These are phyloP conservation scores for Capitella teleta DNA, from an alignment of 1,140 invertebrate species.

Conservation along the genomic window DNA sequence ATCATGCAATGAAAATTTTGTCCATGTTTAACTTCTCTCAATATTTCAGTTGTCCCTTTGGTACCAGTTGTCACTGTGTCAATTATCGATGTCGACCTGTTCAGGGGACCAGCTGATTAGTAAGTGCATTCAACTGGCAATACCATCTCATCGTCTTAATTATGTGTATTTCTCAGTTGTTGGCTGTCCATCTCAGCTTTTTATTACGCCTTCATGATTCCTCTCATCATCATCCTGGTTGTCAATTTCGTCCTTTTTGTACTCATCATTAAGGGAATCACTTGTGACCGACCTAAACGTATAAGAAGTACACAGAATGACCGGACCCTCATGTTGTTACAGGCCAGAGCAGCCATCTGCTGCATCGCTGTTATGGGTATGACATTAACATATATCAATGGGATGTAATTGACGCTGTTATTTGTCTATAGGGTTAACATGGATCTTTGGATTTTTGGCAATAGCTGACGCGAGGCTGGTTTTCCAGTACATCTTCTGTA, in stretches of 20 bases:
- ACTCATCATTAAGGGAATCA: conserved; percentile 34
- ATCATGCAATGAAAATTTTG: too few species aligned
- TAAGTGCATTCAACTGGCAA: conserved; percentile 3
- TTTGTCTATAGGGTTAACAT: conserved; percentile 29
- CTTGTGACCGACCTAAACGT: conserved; percentile 25
- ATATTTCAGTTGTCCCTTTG: conserved; percentile 27
- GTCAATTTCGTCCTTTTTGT: conserved; percentile 40
- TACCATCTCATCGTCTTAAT: neutral
- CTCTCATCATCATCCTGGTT: conserved; percentile 35
- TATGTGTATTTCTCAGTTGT: conserved; percentile 23
- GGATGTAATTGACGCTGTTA: neutral
- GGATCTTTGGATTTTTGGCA: conserved; percentile 42
- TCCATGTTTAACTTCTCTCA: too few species aligned
- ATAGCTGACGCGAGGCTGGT: conserved; percentile 32
- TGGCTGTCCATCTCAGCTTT: conserved; percentile 39
- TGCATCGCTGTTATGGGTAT: conserved; percentile 40
- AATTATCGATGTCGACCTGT: conserved; percentile 25
- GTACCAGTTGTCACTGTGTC: conserved; percentile 25
- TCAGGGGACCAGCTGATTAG: conserved; percentile 12
- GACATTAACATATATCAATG: neutral
- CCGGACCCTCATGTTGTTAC: conserved; percentile 29
- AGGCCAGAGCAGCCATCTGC: conserved; percentile 42
- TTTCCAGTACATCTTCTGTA: conserved; percentile 45
- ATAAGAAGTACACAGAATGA: conserved; percentile 37
- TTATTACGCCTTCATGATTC: conserved; percentile 40